A percentile compares a stretch with the other conserved stretches of the same genome.
Evolutionary conservation across 2,797 vertebrate species (phyloP).

Genomic region (Limnodromus scolopaceus): DNA sequence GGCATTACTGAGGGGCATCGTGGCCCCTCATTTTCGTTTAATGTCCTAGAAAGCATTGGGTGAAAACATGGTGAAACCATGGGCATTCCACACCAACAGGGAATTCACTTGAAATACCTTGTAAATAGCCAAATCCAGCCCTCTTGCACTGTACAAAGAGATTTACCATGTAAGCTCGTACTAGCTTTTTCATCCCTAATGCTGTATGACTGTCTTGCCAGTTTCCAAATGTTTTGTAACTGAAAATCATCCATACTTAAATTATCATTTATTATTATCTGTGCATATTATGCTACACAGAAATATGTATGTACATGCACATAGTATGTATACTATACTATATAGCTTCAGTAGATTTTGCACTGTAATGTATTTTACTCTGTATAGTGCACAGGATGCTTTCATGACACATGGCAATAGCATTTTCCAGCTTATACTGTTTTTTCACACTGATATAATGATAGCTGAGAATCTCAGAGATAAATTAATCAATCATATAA

Average conservation of each 20-base stretch:
- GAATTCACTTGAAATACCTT: neutral
- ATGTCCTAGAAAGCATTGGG: neutral
- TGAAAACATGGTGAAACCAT: neutral
- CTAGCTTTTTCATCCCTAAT: neutral
- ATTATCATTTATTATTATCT: neutral
- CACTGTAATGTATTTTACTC: neutral
- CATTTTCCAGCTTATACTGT: fast-evolving
- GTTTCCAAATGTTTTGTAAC: neutral
- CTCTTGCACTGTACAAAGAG: neutral
- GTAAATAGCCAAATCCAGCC: neutral
- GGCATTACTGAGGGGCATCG: neutral
- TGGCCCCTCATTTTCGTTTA: neutral
- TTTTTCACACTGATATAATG: neutral
- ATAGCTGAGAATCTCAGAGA: neutral
- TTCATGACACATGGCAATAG: neutral
- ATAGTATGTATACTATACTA: neutral
- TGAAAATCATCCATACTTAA: neutral
- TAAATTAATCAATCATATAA: neutral
- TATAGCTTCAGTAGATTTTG: neutral
- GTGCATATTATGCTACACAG: neutral
- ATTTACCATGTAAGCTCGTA: neutral
- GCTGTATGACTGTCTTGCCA: neutral
- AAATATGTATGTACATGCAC: neutral
- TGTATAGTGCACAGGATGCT: neutral
- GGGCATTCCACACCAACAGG: neutral